Evolutionary conservation across 2,113 vertebrate genomes (phyloP).

Genomic region (Melospiza melodia): DNA sequence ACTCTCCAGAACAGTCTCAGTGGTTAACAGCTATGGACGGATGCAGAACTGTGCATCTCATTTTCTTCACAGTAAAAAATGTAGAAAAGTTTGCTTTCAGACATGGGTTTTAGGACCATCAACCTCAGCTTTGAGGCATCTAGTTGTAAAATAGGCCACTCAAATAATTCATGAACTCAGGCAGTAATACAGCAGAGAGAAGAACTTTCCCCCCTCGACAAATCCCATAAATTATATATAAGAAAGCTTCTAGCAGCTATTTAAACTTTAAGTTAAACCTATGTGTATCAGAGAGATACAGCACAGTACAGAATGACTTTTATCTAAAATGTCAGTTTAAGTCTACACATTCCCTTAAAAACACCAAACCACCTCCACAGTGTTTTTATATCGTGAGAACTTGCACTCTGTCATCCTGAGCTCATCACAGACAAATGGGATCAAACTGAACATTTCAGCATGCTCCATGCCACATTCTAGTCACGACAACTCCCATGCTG

Average conservation of each 20-base stretch:
- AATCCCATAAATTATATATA: constrained; percentile 36
- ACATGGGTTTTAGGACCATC: neutral
- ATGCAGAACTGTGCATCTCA: neutral
- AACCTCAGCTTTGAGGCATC: neutral
- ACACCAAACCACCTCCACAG: neutral
- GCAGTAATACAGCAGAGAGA: neutral
- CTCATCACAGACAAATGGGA: neutral
- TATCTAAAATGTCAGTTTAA: neutral
- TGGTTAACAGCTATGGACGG: neutral
- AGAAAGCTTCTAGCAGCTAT: constrained; percentile 40
- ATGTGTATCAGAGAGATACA: neutral
- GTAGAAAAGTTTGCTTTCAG: neutral
- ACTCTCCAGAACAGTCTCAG: neutral
- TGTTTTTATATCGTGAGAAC: neutral
- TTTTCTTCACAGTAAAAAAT: neutral
- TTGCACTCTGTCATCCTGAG: neutral
- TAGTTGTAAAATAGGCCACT: constrained; percentile 42
- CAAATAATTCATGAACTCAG: constrained; percentile 55
- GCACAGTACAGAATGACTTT: neutral
- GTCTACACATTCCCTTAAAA: neutral
- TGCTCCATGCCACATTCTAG: neutral
- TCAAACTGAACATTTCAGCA: neutral
- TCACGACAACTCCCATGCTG: neutral
- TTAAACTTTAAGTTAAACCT: constrained; percentile 30
- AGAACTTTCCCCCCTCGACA: neutral